These are phyloP conservation scores for Synergus laeviventris DNA, from an alignment of 2,888 invertebrate species.

Conservation along the genomic window DNA sequence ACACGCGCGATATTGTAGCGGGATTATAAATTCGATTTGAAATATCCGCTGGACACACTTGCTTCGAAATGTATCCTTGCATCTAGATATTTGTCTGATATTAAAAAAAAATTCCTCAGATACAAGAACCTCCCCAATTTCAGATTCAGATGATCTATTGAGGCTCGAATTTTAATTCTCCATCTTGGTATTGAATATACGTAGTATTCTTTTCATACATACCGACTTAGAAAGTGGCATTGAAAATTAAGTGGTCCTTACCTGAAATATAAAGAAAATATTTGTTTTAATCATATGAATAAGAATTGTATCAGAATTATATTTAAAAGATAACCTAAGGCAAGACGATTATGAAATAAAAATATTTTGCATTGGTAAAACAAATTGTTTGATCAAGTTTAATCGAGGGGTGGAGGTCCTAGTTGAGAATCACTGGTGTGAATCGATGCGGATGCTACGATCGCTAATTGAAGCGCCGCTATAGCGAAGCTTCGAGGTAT, in stretches of 20 bases:
- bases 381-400: not conserved
- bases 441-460: constrained; percentile 26
- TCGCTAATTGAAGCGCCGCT: constrained; percentile 39
- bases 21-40: constrained; percentile 58
- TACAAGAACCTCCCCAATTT: not conserved
- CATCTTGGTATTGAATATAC: not conserved
- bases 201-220: too few relatives aligned
- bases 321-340: too few relatives aligned
- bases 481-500: constrained; percentile 31
- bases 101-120: not conserved
- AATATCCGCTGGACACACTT: constrained; percentile 57
- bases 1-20: constrained; percentile 58
- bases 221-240: too few relatives aligned
- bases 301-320: too few relatives aligned
- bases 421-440: constrained; percentile 35
- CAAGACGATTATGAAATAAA: too few relatives aligned
- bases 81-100: constrained; percentile 4
- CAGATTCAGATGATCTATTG: not conserved
- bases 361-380: too few relatives aligned
- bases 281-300: too few relatives aligned
- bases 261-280: too few relatives aligned
- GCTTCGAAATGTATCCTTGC: constrained; percentile 28
- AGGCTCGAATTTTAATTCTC: not conserved
- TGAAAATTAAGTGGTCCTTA: too few relatives aligned
- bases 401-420: not conserved